Conservation (phyloP, 1,140 invertebrate species). For the Melanaphis sacchari region DNA sequence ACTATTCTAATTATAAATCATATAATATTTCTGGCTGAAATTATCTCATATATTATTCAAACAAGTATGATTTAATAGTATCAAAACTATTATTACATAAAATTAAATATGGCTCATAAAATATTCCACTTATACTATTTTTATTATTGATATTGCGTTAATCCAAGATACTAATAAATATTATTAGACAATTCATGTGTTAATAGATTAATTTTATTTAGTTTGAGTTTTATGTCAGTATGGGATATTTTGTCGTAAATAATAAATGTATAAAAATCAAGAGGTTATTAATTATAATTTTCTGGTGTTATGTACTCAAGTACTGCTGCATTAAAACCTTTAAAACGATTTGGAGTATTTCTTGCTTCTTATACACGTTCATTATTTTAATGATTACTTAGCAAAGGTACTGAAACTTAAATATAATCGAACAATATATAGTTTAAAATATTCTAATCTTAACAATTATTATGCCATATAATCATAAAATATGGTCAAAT, state of each 20-base stretch:
- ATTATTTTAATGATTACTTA: not conserved
- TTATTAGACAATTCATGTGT: not conserved
- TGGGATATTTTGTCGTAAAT: not conserved
- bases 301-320: not conserved
- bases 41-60: not conserved
- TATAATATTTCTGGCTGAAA: not conserved
- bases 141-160: not conserved
- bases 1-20: not conserved
- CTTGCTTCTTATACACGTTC: not conserved
- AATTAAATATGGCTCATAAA: not conserved
- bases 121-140: not conserved
- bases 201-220: not conserved
- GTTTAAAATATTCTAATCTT: not conserved
- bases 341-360: not conserved
- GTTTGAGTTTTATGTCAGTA: not conserved
- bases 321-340: not conserved
- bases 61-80: not conserved
- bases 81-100: slow-evolving; percentile 1
- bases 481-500: not conserved
- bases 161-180: not conserved
- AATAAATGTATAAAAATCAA: slow-evolving; percentile 11
- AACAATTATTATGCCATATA: not conserved
- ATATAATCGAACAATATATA: not conserved
- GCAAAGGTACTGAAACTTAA: not conserved
- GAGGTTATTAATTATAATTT: not conserved